Base-by-base conservation (phyloP, 2,113 vertebrate genomes). In the Otolemur garnettii region DNA sequence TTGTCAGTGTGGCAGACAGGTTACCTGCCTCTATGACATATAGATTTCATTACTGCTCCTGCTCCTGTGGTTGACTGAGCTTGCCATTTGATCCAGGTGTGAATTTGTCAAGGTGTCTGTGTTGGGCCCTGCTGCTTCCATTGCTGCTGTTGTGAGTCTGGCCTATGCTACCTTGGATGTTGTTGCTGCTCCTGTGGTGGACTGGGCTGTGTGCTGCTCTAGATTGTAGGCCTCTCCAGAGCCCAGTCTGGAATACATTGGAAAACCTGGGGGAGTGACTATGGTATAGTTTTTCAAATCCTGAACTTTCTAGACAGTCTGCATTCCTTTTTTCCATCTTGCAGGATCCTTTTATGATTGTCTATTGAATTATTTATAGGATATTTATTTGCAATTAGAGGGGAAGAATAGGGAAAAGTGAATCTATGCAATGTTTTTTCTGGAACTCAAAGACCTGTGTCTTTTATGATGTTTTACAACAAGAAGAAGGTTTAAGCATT, bases 401-500 rank as follows among this genome's bases (percentile, higher is more conserved):
- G 10, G 15, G 17, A 91, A 53, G 9, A 59, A 3, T 2, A 81
- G 8, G 7, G 35, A 53, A 85, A 92, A 82, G 14, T 87, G 68
- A 60, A 45, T 71, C 6, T 66, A 42, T 60, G 33, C 0, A 3
- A 68, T 79, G 38, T 68, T 96, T 77, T 38, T 79, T 26, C 81
- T 71, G 19, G 21, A 92, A 74, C 71, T 30, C 1, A 33, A 87
- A 80, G 18, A 64, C 42, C 1, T 79, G 64, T 87, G 8, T 1
- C 3, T 87, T 92, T 93, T 82, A 42, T 78, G 26, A 62, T 75
- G 69, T 92, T 90, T 71, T 75, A 68, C 59, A 94, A 90, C 74
- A 57, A 24, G 24, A 60, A 7, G 38, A 81, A 2, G 4, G 33
- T 4, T 62, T 90, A 57, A 68, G 7, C 60, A 53, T 42, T 84